phyloP scores from a whole-genome alignment of 2,888 invertebrate genomes.

The Cylloceria caligata region DNA sequence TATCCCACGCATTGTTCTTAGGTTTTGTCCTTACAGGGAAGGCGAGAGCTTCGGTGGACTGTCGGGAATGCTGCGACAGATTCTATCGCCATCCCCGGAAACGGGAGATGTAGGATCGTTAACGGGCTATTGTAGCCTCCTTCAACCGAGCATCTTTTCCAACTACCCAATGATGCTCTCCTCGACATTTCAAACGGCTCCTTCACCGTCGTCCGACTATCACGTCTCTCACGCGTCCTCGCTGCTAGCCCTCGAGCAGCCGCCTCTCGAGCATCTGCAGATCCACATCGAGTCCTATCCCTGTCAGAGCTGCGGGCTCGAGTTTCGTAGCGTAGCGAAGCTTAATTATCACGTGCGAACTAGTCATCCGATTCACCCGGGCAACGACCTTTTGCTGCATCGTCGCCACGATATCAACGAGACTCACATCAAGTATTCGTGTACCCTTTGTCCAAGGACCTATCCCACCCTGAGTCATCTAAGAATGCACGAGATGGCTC shows the following conservation, averaged over 20 bases:
- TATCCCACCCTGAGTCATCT: slow-evolving; percentile 80
- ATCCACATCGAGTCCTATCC: slow-evolving; percentile 78
- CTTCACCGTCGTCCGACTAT: slow-evolving; percentile 67
- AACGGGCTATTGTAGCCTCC: slow-evolving; percentile 74
- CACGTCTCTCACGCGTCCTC: slow-evolving; percentile 69
- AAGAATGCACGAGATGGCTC: slow-evolving; percentile 80
- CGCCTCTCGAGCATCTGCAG: slow-evolving; percentile 77
- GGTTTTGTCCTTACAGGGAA: slow-evolving; percentile 83
- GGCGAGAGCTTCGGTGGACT: slow-evolving; percentile 83
- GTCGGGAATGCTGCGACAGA: slow-evolving; percentile 84
- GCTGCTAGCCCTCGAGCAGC: slow-evolving; percentile 67
- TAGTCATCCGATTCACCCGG: slow-evolving; percentile 73
- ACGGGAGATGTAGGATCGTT: slow-evolving; percentile 75
- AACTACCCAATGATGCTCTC: slow-evolving; percentile 78
- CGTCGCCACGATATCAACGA: slow-evolving; percentile 70
- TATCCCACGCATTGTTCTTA: slow-evolving; percentile 68
- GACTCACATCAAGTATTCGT: slow-evolving; percentile 77
- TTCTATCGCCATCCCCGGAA: slow-evolving; percentile 82
- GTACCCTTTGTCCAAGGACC: slow-evolving; percentile 79
- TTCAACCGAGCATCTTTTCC: slow-evolving; percentile 77
- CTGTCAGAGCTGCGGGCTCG: slow-evolving; percentile 81
- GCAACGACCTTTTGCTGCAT: slow-evolving; percentile 65
- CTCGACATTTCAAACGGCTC: slow-evolving; percentile 76
- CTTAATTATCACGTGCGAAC: slow-evolving; percentile 82
- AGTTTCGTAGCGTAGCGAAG: slow-evolving; percentile 80